A percentile compares a stretch with the other conserved stretches of the same genome.
Conservation (phyloP, 2,113 vertebrate species). For the Strigops habroptila region DNA sequence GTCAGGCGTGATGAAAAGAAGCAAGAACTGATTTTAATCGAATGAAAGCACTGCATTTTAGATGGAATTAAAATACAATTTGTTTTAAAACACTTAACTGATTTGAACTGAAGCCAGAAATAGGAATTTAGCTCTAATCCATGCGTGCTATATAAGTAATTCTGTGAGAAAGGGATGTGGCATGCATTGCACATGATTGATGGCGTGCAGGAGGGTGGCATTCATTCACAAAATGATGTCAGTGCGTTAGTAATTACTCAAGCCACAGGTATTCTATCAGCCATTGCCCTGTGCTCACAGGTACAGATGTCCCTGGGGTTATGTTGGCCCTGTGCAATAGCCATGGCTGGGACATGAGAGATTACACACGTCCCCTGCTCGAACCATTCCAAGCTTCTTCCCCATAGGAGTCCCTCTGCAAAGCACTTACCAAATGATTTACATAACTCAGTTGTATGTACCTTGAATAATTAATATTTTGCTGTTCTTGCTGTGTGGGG, state of each 20-base stretch:
- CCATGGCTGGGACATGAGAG: not conserved
- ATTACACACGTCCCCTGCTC: not conserved
- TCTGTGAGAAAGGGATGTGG: not conserved
- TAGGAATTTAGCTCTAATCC: conserved; percentile 10
- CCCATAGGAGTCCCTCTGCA: not conserved
- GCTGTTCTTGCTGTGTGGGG: conserved; percentile 63
- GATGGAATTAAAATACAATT: conserved; percentile 29
- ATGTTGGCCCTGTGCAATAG: not conserved
- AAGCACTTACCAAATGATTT: conserved; percentile 47
- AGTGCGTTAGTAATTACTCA: not conserved
- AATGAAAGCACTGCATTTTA: conserved; percentile 10
- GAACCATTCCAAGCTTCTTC: not conserved
- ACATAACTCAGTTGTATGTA: conserved; percentile 39
- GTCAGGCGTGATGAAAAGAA: not conserved
- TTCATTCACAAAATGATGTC: not conserved
- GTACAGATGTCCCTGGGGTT: not conserved
- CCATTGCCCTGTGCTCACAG: not conserved
- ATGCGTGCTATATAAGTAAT: not conserved
- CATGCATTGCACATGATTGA: not conserved
- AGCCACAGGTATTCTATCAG: not conserved
- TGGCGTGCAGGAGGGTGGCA: not conserved
- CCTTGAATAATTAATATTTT: conserved; percentile 70
- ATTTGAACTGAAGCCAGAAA: conserved; percentile 21
- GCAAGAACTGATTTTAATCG: not conserved
- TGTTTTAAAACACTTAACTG: conserved; percentile 29